Percentiles rank a stretch among this genome's conserved stretches.
These are phyloP conservation scores for Erebia aethiops DNA, from an alignment of 2,888 invertebrate genomes.

Conservation along the genomic window DNA sequence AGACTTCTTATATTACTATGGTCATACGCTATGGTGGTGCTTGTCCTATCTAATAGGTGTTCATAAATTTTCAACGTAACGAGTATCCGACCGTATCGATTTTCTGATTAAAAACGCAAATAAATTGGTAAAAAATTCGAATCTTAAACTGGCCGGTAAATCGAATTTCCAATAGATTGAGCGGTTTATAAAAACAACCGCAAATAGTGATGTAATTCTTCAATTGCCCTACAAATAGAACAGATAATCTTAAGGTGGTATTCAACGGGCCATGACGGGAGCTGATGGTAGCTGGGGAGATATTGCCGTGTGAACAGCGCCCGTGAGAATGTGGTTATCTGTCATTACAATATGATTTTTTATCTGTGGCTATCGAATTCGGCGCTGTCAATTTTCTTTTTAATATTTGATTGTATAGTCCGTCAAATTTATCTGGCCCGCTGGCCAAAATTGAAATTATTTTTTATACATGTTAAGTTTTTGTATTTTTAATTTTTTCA, in stretches of 20 bases:
- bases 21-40: no score
- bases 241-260: slow-evolving; percentile 46
- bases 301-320: slow-evolving; percentile 65
- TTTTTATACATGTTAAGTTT: no score
- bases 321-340: slow-evolving; percentile 74
- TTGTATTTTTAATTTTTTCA: no score
- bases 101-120: slow-evolving; percentile 10
- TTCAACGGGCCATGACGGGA: slow-evolving; percentile 75
- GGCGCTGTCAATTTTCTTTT: slow-evolving; percentile 17
- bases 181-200: slow-evolving; percentile 38
- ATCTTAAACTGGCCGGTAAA: slow-evolving; percentile 42
- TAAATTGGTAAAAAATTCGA: slow-evolving; percentile 32
- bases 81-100: slow-evolving; percentile 16
- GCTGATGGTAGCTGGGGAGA: slow-evolving; percentile 59
- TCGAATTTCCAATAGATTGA: slow-evolving; percentile 44
- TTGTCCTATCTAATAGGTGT: neutral
- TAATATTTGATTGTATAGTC: neutral
- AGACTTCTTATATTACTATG: no score
- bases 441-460: no score
- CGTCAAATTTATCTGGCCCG: no score
- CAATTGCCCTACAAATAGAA: slow-evolving; percentile 45
- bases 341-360: slow-evolving; percentile 13
- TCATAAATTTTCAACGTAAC: neutral
- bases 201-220: slow-evolving; percentile 47
- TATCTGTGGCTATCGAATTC: slow-evolving; percentile 25